Base-by-base conservation (phyloP, 2,113 vertebrate genomes). In the Hippocampus mohnikei region DNA sequence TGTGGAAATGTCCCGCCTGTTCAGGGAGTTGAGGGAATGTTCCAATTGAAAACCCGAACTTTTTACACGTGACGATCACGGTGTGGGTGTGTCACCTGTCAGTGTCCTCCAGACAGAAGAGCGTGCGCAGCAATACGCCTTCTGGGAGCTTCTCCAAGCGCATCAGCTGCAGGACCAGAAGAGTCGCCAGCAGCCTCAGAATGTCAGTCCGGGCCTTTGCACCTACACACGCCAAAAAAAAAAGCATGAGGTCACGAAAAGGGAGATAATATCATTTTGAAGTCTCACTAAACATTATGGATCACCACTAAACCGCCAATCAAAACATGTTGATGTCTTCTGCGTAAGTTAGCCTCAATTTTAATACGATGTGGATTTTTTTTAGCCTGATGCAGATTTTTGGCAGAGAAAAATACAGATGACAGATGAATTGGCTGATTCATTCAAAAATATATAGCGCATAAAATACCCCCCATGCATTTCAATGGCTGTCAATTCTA, bases 161-260 rank as follows among this genome's bases (percentile, higher is more conserved):
- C 79, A 95, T 79, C 84, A 93, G 78, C 84, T 95, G 93, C 66
- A 95, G 91, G 7, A 95, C 93, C 77, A 95, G 87, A 70, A 94
- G 76, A 16, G 94, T 91, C n/a, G 93, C 92, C 64, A 95, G 71
- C 83, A 95, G 78, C 69, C 80, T 88, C 75, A 94, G 81, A 44
- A 95, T 90, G 74, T 85, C 82, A 27, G 87, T 79, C 65, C 80
- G 93, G 81, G 92, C 92, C 74, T 76, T 95, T 69, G 58, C 16
- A 70, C 93, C 93, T 92, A 20, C 1, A 48, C 42, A 66, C 29
- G 65, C 53, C n/a, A 25, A 56, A 13, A 56, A 3, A 12, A 56
- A 56, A 27, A 21, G 5, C 20, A 52, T 6, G 16, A 52, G 50
- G 12, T 33, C 15, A 63, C 21, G 2, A 52, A 11, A 20, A n/a